A percentile compares a stretch with the other conserved stretches of the same genome.
Evolutionary conservation across 2,113 vertebrate species (phyloP).

Genomic region (Notechis scutatus): DNA sequence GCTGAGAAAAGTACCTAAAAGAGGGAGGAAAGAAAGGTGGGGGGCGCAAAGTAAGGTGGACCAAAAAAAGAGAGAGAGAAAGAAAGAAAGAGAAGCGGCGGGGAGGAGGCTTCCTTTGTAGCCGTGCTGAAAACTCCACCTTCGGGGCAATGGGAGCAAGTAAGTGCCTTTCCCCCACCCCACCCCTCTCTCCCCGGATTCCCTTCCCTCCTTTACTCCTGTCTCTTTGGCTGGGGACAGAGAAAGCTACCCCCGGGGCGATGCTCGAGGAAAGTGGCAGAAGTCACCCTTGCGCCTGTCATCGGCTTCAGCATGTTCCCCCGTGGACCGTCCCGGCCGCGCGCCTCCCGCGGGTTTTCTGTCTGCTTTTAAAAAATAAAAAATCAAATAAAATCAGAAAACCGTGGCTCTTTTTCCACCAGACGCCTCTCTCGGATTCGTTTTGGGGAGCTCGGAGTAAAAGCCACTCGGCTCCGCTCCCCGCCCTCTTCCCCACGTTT

Average conservation of each 20-base stretch:
- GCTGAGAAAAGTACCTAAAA: background rate
- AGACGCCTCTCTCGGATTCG: background rate
- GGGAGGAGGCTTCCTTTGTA: accelerated
- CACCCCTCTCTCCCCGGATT: too few relatives aligned
- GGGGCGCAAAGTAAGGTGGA: background rate
- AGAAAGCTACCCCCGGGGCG: background rate
- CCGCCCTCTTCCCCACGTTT: background rate
- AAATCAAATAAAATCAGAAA: background rate
- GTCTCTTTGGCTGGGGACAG: background rate
- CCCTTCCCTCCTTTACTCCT: background rate
- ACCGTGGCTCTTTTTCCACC: background rate
- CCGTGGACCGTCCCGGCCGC: background rate
- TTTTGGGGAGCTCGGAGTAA: background rate
- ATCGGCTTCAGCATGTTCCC: background rate
- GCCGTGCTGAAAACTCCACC: background rate
- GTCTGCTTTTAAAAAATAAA: background rate
- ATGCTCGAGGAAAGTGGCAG: background rate
- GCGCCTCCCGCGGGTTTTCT: background rate
- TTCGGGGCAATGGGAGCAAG: conserved; percentile 54
- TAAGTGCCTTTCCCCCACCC: conserved; percentile 48
- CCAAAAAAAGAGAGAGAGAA: accelerated
- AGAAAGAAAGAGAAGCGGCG: background rate
- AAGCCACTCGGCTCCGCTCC: background rate
- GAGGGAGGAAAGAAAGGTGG: too few relatives aligned
- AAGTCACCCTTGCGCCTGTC: background rate